Base-by-base conservation (phyloP, 1,140 invertebrate species). In the Heliconius melpomene region DNA sequence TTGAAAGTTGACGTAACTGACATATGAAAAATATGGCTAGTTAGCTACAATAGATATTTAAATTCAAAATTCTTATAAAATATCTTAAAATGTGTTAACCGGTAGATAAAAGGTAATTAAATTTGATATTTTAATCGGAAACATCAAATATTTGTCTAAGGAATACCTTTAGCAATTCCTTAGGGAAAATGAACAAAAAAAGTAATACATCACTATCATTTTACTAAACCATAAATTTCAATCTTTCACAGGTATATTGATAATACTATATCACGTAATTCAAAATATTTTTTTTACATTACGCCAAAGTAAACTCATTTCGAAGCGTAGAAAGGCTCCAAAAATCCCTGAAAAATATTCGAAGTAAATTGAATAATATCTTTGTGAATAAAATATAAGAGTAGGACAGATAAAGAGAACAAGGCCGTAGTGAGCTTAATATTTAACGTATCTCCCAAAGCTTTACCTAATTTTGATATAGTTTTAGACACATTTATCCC, bases 321-420 rank as follows among this genome's bases (percentile, higher is more conserved):
- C 60, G 60, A 70, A 71, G 75, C 32, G 75, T 26, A 29, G 36
- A 76, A 77, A 77, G 75, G 38, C 66, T 70, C 38, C 38, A 77
- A 77, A 60, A 77, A 77, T 71, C 60, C 75, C 23, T 77, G 23
- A 20, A 66, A 76, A 36, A 38, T 70, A 71, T 71, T 77, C 75
- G 26, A 70, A 9, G 38, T 71, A 23, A 71, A 77, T 77, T 77
- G 75, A 32, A 75, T 75, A 77, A 77, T 77, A 77, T 77, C 60
- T 77, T 77, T 77, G 75, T 77, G 75, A 77, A 77, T 77, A 77
- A 77, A 77, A 70, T 77, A 77, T 77, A 77, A 77, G 60, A 60
- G 75, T 77, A 77, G 50, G 26, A 76, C 26, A 50, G 75, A 77
- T 71, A 66, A 77, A 77, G 60, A 71, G 60, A 77, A 77, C 75